Base-by-base conservation (phyloP, 2,888 invertebrate genomes). In the Melanargia galathea region DNA sequence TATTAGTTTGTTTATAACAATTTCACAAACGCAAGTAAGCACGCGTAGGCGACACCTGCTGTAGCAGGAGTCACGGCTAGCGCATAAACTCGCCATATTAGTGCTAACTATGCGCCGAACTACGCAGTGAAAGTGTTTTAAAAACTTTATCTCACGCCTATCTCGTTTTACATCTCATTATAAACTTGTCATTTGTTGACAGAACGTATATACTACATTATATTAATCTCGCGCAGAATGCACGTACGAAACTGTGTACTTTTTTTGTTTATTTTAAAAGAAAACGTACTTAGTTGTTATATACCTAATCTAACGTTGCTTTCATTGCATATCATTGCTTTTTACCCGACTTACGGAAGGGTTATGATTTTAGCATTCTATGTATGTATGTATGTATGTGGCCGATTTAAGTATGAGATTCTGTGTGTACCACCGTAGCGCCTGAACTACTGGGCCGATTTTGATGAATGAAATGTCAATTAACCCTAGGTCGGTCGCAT, bases 51-150 rank as follows among this genome's bases (percentile, higher is more conserved):
- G 55, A 63, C 58, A 65, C 65, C 60, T 59, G 67, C 51, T 24
- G 30, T 20, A 7, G n/a, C 63, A 64, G 60, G 67, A 55, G 62
- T 64, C 64, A 66, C 64, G 68, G 68, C 52, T 65, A 69, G 66
- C 71, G 62, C 62, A 63, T 75, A 77, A 77, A 79, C 78, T 79
- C 78, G 71, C 79, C 79, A 76, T 82, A 83, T 80, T 81, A 80
- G 76, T 76, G 71, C 71, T 78, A 76, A 79, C 77, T 75, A 10
- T 58, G 73, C 71, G 72, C 75, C 77, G 77, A 82, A 84, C 83
- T 86, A 83, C 78, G 73, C 73, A 81, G 87, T 78, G 87, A 88
- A 87, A 88, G 88, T 87, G 79, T 79, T 82, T 79, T 78, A 67
- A 75, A 81, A 77, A 74, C 68, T 70, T 77, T 79, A 83, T 82